Evolutionary conservation across 2,113 vertebrate species (phyloP).

Genomic region (Haemorhous mexicanus): DNA sequence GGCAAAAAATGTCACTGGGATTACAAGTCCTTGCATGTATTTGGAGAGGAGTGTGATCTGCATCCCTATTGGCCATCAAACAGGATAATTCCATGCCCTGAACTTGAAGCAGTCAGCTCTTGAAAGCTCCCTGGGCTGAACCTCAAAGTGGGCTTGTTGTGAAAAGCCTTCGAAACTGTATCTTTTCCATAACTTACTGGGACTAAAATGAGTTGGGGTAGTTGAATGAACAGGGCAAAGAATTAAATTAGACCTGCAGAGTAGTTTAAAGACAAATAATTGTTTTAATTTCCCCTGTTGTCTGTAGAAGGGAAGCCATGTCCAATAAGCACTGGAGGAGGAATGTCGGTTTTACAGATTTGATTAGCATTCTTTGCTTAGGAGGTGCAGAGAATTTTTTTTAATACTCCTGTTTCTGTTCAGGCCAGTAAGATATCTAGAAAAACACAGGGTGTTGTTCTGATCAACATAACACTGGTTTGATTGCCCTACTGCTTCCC

Average conservation of each 20-base stretch:
- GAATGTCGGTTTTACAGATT: fast-evolving
- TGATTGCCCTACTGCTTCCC: neutral
- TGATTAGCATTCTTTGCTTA: neutral
- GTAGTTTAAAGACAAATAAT: neutral
- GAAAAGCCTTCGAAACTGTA: neutral
- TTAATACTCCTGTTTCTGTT: neutral
- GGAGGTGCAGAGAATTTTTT: neutral
- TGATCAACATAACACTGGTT: neutral
- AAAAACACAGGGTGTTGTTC: neutral
- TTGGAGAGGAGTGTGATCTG: neutral
- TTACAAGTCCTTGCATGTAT: neutral
- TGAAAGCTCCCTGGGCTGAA: neutral
- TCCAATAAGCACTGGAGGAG: neutral
- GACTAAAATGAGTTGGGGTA: neutral
- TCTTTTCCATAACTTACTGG: neutral
- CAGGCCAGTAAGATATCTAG: neutral
- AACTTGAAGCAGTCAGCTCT: neutral
- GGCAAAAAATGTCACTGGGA: neutral
- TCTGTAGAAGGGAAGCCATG: neutral
- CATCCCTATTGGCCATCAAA: neutral
- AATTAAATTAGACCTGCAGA: neutral
- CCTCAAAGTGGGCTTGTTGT: neutral
- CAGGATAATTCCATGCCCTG: neutral
- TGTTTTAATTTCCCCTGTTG: neutral
- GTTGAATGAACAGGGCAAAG: neutral